A percentile compares a stretch with the other conserved stretches of the same genome.
Evolutionary conservation across 2,888 invertebrate species (phyloP).

Genomic region (Mystacides longicornis): DNA sequence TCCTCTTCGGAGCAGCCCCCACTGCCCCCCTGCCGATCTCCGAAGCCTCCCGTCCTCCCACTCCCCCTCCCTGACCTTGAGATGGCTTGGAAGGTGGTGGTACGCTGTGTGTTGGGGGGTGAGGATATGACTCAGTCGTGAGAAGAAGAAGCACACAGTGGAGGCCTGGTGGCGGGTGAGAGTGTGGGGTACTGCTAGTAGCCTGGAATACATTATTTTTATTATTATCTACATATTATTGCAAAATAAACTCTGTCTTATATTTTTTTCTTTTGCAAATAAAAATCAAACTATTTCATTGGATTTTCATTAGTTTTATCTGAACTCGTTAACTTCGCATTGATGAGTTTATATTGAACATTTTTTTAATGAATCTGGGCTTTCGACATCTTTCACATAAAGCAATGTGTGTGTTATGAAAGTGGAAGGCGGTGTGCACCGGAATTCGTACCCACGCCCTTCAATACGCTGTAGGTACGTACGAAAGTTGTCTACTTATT

Average conservation of each 20-base stretch:
- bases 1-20: not conserved
- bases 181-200: not conserved
- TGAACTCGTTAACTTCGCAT: too few species aligned
- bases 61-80: not conserved
- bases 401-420: too few species aligned
- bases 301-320: too few species aligned
- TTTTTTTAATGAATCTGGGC: too few species aligned
- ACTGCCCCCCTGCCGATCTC: conserved; percentile 27
- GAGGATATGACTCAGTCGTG: not conserved
- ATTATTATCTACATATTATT: not conserved
- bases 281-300: too few species aligned
- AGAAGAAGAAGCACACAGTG: not conserved
- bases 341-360: too few species aligned
- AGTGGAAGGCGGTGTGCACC: too few species aligned
- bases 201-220: not conserved
- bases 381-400: too few species aligned
- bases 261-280: not conserved
- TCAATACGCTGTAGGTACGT: too few species aligned
- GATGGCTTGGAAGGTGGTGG: not conserved
- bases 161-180: not conserved
- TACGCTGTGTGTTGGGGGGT: not conserved
- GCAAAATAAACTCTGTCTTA: not conserved
- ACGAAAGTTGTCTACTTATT: too few species aligned
- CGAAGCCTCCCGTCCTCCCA: conserved; percentile 36
- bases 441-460: too few species aligned